Conservation (phyloP, 2,797 vertebrate genomes). For the Acridotheres tristis region DNA sequence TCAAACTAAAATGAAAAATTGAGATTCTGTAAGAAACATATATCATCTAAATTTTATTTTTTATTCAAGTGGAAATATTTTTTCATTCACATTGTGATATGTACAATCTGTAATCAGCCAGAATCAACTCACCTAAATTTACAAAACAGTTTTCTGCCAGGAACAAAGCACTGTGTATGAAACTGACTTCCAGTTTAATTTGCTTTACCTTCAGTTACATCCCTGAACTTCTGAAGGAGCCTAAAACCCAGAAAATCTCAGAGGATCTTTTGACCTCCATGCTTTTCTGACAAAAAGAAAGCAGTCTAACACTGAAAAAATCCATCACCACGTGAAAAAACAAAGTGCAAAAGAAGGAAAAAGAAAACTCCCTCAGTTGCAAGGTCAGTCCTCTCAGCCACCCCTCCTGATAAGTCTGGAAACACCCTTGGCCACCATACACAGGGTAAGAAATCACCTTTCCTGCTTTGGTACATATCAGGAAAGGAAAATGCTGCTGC, state of each 20-base stretch:
- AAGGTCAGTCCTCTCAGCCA: not conserved
- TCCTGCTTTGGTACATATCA: fast-evolving
- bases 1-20: not conserved
- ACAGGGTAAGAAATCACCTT: not conserved
- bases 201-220: not conserved
- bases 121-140: not conserved
- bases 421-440: not conserved
- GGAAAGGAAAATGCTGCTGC: not conserved
- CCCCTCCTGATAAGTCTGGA: not conserved
- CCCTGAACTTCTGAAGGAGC: not conserved
- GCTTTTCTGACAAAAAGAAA: not conserved
- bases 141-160: not conserved
- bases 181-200: not conserved
- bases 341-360: not conserved
- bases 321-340: not conserved
- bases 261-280: fast-evolving
- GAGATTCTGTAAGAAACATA: not conserved
- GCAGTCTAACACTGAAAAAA: not conserved
- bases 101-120: not conserved
- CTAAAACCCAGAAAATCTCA: not conserved
- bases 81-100: not conserved
- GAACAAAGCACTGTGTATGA: not conserved
- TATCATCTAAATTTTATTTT: not conserved
- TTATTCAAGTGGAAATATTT: not conserved
- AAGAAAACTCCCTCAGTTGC: not conserved